A percentile compares a stretch with the other conserved stretches of the same genome.
phyloP scores from a whole-genome alignment of 1,140 invertebrate genomes.

The Chrysoperla carnea region DNA sequence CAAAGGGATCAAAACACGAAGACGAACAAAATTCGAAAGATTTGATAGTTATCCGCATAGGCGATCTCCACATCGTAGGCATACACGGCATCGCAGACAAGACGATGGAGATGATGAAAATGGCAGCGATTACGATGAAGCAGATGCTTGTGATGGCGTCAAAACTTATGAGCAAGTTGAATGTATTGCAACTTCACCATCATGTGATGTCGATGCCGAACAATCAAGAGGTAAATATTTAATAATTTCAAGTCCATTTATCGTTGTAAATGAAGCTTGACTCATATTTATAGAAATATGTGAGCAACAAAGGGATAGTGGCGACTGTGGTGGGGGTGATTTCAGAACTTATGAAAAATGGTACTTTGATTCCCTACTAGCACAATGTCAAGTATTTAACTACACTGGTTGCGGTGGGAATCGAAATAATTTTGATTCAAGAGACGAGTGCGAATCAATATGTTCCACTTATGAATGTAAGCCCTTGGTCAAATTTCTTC shows the following conservation, averaged over 20 bases:
- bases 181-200: conserved; percentile 3
- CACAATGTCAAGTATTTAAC: conserved; percentile 49
- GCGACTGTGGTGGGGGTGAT: conserved; percentile 25
- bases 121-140: background rate
- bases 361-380: conserved; percentile 48
- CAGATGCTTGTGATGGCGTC: conserved; percentile 2
- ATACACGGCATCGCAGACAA: conserved; percentile 3
- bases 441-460: conserved; percentile 24
- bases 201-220: conserved; percentile 7
- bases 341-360: conserved; percentile 33
- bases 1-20: conserved; percentile 38
- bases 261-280: background rate
- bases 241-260: background rate
- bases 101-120: conserved; percentile 10
- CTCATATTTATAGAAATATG: conserved; percentile 15
- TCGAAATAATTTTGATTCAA: conserved; percentile 47
- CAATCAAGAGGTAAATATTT: conserved; percentile 8
- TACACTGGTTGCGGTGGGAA: conserved; percentile 63
- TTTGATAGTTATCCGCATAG: conserved; percentile 4
- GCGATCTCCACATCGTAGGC: conserved; percentile 2
- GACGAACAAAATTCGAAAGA: conserved; percentile 15
- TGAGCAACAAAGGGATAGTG: conserved; percentile 4
- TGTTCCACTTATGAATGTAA: conserved; percentile 24
- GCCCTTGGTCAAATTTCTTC: too few relatives aligned
- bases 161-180: conserved; percentile 6